A percentile compares a stretch with the other conserved stretches of the same genome.
These are phyloP conservation scores for Adineta ricciae DNA, from an alignment of 2,888 invertebrate genomes.

Conservation along the genomic window DNA sequence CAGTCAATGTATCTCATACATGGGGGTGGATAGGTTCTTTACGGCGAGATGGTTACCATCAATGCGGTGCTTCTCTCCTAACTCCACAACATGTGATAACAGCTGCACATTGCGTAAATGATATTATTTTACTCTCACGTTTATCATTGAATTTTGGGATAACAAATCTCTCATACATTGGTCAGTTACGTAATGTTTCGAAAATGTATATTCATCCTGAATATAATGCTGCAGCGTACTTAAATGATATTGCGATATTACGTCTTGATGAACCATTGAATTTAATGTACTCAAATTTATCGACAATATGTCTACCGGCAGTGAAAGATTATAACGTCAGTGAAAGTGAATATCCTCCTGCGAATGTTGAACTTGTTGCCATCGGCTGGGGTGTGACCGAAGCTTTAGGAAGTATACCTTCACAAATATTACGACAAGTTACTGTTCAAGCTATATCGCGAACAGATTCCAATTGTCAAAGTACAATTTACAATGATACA, in stretches of 20 bases:
- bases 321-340: not conserved
- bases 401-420: not conserved
- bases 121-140: not conserved
- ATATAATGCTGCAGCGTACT: not conserved
- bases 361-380: not conserved
- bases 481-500: not conserved
- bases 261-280: not conserved
- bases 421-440: not conserved
- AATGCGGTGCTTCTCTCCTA: not conserved
- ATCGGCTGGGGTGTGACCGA: not conserved
- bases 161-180: not conserved
- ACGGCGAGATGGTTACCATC: not conserved
- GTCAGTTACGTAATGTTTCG: not conserved
- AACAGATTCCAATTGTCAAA: not conserved
- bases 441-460: not conserved
- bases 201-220: not conserved
- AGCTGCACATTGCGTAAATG: not conserved
- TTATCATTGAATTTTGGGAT: not conserved
- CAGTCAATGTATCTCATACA: not conserved
- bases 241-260: not conserved
- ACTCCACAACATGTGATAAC: not conserved
- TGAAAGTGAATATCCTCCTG: not conserved
- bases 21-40: conserved; percentile 1
- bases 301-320: not conserved
- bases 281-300: not conserved